These are phyloP conservation scores for Zelleria hepariella DNA, from an alignment of 2,888 invertebrate species.

Conservation along the genomic window DNA sequence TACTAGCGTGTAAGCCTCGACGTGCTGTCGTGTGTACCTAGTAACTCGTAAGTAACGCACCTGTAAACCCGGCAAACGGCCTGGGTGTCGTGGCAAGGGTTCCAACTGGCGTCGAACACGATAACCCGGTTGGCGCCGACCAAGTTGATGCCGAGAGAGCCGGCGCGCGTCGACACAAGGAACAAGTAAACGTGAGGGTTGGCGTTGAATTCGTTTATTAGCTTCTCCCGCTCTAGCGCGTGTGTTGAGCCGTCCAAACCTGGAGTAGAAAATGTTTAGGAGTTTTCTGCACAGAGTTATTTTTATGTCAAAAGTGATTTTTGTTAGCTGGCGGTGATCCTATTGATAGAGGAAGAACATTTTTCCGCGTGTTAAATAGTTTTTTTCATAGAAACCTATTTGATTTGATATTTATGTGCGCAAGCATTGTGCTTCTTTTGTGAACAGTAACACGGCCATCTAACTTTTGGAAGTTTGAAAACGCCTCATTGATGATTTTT, in stretches of 20 bases:
- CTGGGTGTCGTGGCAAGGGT: constrained; percentile 98
- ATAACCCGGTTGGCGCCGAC: constrained; percentile 98
- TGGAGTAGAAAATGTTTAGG: constrained; percentile 31
- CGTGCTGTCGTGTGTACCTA: too few relatives aligned
- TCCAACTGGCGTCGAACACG: constrained; percentile 99
- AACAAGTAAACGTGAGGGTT: constrained; percentile 91
- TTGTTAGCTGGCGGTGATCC: too few relatives aligned
- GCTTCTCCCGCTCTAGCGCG: constrained; percentile 93
- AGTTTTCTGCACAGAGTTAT: too few relatives aligned
- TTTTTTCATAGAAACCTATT: too few relatives aligned
- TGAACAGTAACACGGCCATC: too few relatives aligned
- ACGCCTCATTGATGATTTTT: not conserved
- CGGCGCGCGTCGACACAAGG: constrained; percentile 96
- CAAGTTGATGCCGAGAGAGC: constrained; percentile 96
- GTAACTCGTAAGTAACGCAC: too few relatives aligned
- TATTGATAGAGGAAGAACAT: too few relatives aligned
- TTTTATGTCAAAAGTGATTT: too few relatives aligned
- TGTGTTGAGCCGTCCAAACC: constrained; percentile 96
- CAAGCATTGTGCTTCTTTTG: not conserved
- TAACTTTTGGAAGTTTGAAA: not conserved
- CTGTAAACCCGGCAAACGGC: constrained; percentile 97
- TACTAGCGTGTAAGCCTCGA: too few relatives aligned
- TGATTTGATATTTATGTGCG: too few relatives aligned
- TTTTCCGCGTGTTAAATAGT: too few relatives aligned
- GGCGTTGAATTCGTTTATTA: constrained; percentile 96